A percentile compares a stretch with the other conserved stretches of the same genome.
phyloP scores from a whole-genome alignment of 2,797 vertebrate genomes.

The Sebastes diploproa region DNA sequence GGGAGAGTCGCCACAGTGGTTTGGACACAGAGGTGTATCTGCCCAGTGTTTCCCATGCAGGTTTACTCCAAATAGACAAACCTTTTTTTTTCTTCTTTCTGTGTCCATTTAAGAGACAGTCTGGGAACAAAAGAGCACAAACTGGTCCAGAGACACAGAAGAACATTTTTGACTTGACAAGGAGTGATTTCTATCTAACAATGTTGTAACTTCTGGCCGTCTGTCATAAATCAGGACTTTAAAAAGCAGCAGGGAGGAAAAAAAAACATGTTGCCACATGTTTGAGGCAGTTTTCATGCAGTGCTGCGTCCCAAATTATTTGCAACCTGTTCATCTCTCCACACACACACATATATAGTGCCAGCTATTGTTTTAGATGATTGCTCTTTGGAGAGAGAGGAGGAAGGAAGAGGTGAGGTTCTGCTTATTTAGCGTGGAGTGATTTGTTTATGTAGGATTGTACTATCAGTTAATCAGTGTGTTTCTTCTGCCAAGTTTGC shows the following conservation, averaged over 20 bases:
- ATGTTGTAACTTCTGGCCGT: constrained; percentile 17
- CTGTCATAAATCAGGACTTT: constrained; percentile 52
- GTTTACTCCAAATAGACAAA: constrained; percentile 74
- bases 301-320: constrained; percentile 36
- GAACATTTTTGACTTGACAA: constrained; percentile 29
- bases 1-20: constrained; percentile 74
- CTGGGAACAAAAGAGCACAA: constrained; percentile 37
- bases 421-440: constrained; percentile 16
- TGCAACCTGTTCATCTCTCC: constrained; percentile 37
- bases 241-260: constrained; percentile 19
- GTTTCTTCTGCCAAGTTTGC: constrained; percentile 41
- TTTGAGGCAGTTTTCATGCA: constrained; percentile 45
- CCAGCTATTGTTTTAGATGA: constrained; percentile 42
- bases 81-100: constrained; percentile 14
- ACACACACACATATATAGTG: constrained; percentile 10
- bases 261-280: constrained; percentile 52
- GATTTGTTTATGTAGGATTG: constrained; percentile 36
- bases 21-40: constrained; percentile 69
- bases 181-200: constrained; percentile 31
- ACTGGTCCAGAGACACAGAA: not conserved
- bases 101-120: constrained; percentile 36
- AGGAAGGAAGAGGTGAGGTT: constrained; percentile 43
- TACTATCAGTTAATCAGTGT: constrained; percentile 24
- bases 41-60: constrained; percentile 73
- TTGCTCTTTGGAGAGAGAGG: constrained; percentile 39